Conservation (phyloP, 2,113 vertebrate genomes). For the Collichthys lucidus region DNA sequence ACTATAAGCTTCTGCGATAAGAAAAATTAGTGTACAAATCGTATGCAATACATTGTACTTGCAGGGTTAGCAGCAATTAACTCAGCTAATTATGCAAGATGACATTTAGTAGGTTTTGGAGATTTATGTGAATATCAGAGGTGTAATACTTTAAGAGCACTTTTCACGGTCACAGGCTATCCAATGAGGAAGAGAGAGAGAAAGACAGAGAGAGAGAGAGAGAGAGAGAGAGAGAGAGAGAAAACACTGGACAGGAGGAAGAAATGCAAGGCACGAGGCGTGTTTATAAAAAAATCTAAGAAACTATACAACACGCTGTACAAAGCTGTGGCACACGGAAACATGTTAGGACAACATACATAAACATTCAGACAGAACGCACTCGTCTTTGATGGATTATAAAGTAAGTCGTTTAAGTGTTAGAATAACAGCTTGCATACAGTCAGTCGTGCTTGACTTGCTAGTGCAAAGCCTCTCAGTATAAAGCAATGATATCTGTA, state of each 20-base stretch:
- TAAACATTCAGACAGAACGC: not conserved
- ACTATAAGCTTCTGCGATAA: not conserved
- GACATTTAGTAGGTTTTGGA: not conserved
- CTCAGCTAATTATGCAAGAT: not conserved
- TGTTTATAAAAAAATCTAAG: not conserved
- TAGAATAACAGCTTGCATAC: constrained; percentile 2
- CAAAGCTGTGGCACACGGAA: not conserved
- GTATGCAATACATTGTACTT: not conserved
- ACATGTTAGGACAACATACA: not conserved
- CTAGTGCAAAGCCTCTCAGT: not conserved
- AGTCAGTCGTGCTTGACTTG: not conserved
- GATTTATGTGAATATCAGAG: not conserved
- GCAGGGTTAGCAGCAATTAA: not conserved
- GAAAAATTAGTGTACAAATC: not conserved
- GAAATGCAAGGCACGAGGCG: too few relatives aligned
- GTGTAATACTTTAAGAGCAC: constrained; percentile 47
- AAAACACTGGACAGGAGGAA: not conserved
- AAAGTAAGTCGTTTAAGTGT: not conserved
- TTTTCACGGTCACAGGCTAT: constrained; percentile 16
- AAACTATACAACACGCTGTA: not conserved
- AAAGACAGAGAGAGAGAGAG: too few relatives aligned
- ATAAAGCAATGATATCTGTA: not conserved
- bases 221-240: not conserved
- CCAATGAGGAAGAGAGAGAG: too few relatives aligned
- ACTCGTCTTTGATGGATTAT: not conserved